Evolutionary conservation across 2,113 vertebrate genomes (phyloP).

Genomic region (Mesitornis unicolor): DNA sequence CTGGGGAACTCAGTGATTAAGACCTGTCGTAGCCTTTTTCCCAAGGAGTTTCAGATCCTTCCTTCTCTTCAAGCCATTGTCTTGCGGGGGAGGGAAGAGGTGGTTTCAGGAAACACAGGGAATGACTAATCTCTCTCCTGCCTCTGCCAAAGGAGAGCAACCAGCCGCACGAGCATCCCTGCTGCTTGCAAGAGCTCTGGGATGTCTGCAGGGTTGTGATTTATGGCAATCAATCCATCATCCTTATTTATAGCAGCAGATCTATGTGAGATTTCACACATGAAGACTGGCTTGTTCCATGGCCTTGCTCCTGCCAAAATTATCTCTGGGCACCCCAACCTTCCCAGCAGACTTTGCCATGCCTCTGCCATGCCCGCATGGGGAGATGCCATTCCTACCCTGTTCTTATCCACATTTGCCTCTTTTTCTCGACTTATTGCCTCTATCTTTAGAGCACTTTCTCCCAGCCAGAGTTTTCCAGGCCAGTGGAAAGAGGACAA

Average conservation of each 20-base stretch:
- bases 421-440: not conserved
- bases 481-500: not conserved
- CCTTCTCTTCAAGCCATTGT: not conserved
- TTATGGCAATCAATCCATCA: slow-evolving; percentile 32
- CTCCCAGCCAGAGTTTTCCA: not conserved
- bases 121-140: slow-evolving; percentile 19
- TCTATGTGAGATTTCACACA: not conserved
- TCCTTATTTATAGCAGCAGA: slow-evolving; percentile 4
- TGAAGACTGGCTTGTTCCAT: not conserved
- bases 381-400: not conserved
- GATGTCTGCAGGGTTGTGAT: slow-evolving; percentile 23
- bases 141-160: slow-evolving; percentile 29
- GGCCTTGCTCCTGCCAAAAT: not conserved
- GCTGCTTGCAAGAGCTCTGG: not conserved
- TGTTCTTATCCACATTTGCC: not conserved
- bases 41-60: not conserved
- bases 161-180: slow-evolving; percentile 23
- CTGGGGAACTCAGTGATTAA: not conserved
- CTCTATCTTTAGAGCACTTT: not conserved
- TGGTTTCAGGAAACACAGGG: not conserved
- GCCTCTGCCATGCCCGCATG: not conserved
- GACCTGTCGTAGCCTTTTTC: not conserved
- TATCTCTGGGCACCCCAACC: not conserved
- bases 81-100: not conserved
- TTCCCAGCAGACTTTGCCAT: not conserved